Evolutionary conservation across 2,113 vertebrate genomes (phyloP), one percentile per base, ranked within the genome.

Genomic region (Sinocyclocheilus anophthalmus): DNA sequence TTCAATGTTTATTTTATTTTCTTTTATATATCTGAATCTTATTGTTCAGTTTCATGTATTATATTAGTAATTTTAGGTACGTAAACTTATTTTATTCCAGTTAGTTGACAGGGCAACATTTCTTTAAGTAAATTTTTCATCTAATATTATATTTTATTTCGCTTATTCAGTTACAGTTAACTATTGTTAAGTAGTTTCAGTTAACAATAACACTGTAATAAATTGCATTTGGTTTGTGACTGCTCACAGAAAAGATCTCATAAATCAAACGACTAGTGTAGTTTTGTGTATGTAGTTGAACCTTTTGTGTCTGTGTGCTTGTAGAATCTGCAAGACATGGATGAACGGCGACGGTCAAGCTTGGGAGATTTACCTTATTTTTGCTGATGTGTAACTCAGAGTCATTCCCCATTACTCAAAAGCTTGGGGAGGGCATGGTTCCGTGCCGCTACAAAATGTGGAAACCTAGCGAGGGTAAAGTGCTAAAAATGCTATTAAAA

Each of bases 301-400:
- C 20, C 2, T 0, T 75, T 3, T 70, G n/a, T 65, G 18, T 37
- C 9, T 11, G 5, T 82, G 22, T 61, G 33, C 73, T 83, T 77
- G 50, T 94, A 99, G 98, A 98, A 98, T 92, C 95, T 99, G 86
- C 98, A 99, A 93, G 97, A 96, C 94, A 99, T 99, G 98, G 98
- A 99, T 88, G 96, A 98, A 89, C 95, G 97, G 20, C 96, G 98
- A 99, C 97, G 1, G 93, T 97, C 91, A 99, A 99, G 90, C 95
- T 99, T 13, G 97, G 10, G 98, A 99, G 92, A 98, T 96, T 88
- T 99, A 98, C 92, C 96, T 95, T 93, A 96, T 94, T 91, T 99
- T 99, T 86, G 98, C 97, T 22, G 98, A 99, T 92, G 97, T 97
- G 26, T 98, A 99, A 92, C 94, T 97, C 76, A 96, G 96, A 92